Percentiles rank a stretch among this genome's conserved stretches.
These are phyloP conservation scores for Pseudomyrmex gracilis DNA, from an alignment of 1,140 invertebrate species.

Conservation along the genomic window DNA sequence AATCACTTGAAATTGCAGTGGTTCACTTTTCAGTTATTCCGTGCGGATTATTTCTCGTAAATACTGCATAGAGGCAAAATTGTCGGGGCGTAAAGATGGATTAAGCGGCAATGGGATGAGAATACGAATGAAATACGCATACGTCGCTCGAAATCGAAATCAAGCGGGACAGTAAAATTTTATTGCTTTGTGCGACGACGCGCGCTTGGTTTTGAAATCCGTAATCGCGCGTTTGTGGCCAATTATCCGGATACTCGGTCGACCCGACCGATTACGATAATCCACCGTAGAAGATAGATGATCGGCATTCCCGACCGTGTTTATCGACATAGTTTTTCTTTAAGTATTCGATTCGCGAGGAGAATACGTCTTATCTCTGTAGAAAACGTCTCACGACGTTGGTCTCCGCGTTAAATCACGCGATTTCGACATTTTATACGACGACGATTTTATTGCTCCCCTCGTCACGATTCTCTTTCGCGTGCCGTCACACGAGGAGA, in stretches of 20 bases:
- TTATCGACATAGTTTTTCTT: conserved; percentile 1
- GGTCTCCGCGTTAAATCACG: not conserved
- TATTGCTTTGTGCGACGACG: conserved; percentile 57
- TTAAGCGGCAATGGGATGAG: not conserved
- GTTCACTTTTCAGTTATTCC: not conserved
- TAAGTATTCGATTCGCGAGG: not conserved
- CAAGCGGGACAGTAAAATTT: conserved; percentile 69
- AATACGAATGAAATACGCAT: conserved; percentile 12
- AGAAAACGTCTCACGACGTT: no score
- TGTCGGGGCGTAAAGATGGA: not conserved
- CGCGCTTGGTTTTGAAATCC: conserved; percentile 62
- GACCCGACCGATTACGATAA: not conserved
- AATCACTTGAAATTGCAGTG: not conserved
- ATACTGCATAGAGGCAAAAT: not conserved
- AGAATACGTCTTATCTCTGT: no score
- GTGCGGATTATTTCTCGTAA: not conserved
- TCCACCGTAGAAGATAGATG: conserved; percentile 1
- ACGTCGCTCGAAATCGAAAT: conserved; percentile 4
- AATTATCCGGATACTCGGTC: not conserved
- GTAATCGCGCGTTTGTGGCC: conserved; percentile 61
- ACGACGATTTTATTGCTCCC: not conserved
- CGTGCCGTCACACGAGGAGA: not conserved
- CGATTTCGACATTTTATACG: conserved; percentile 16
- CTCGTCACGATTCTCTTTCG: not conserved
- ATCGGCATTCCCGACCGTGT: conserved; percentile 40